Evolutionary conservation across 2,888 invertebrate genomes (phyloP).

Genomic region (Nomada flava): DNA sequence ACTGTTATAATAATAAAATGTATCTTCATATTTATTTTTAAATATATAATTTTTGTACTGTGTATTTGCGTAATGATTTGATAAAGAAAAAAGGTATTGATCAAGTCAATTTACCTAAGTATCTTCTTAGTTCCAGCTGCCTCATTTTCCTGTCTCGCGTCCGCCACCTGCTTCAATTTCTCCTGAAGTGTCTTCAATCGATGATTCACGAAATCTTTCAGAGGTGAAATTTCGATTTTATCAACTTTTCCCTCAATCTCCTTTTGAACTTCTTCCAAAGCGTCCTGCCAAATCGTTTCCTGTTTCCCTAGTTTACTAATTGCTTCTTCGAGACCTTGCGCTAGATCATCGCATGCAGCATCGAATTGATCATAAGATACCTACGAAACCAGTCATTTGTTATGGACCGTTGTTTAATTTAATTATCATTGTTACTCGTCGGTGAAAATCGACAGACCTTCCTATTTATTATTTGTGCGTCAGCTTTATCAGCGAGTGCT

Average conservation of each 20-base stretch:
- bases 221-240: conserved; percentile 87
- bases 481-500: conserved; percentile 91
- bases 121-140: conserved; percentile 91
- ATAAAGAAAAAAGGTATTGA: too few relatives aligned
- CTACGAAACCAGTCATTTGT: conserved; percentile 39
- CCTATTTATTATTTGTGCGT: conserved; percentile 88
- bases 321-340: conserved; percentile 88
- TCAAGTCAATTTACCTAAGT: conserved; percentile 84
- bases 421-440: background rate
- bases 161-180: conserved; percentile 87
- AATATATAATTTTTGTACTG: too few relatives aligned
- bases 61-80: too few relatives aligned
- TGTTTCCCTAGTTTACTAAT: conserved; percentile 87
- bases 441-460: conserved; percentile 85
- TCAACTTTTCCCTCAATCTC: conserved; percentile 89
- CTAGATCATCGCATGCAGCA: conserved; percentile 88
- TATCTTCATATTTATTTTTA: too few relatives aligned
- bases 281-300: conserved; percentile 88
- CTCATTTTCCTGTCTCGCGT: conserved; percentile 87
- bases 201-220: conserved; percentile 88
- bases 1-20: too few relatives aligned
- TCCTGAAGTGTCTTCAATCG: conserved; percentile 88
- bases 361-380: conserved; percentile 89
- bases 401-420: background rate
- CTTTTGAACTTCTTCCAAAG: conserved; percentile 88